Percentiles rank a stretch among this genome's conserved stretches.
Conservation (phyloP, 2,888 invertebrate species). For the Penaeus monodon region DNA sequence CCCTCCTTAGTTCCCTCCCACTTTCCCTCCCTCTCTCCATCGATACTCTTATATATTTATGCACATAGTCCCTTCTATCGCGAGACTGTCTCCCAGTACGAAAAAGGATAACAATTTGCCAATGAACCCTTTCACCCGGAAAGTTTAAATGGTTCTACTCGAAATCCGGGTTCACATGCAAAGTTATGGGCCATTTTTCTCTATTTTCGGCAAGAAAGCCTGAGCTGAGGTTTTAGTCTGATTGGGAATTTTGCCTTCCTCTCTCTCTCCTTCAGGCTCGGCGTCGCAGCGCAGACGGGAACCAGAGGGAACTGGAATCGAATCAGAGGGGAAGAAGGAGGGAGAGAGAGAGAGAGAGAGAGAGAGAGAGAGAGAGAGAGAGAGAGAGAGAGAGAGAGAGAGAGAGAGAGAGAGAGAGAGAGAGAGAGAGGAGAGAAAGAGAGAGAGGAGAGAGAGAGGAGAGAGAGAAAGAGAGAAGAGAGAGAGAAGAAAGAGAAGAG, state of each 20-base stretch:
- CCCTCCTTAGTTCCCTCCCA: neutral
- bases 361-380: neutral
- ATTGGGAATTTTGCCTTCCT: neutral
- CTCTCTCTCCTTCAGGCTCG: slow-evolving; percentile 12
- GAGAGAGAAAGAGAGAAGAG: neutral
- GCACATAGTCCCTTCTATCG: too few relatives aligned
- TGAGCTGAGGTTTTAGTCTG: too few relatives aligned
- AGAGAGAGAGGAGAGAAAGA: neutral
- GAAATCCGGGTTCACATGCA: too few relatives aligned
- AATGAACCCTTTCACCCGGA: too few relatives aligned
- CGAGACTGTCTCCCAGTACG: too few relatives aligned
- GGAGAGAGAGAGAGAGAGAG: neutral
- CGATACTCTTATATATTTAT: neutral
- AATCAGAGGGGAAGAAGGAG: neutral
- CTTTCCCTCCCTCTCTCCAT: neutral
- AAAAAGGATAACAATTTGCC: too few relatives aligned
- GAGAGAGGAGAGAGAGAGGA: neutral
- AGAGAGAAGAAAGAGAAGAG: neutral
- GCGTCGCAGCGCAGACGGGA: neutral
- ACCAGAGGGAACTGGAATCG: neutral
- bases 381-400: neutral
- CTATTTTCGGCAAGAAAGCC: too few relatives aligned
- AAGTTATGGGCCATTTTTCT: too few relatives aligned
- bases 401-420: neutral
- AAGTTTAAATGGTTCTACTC: too few relatives aligned